Percentiles rank a stretch among this genome's conserved stretches.
phyloP scores from a whole-genome alignment of 2,113 vertebrate species.

The Dasypus novemcinctus region DNA sequence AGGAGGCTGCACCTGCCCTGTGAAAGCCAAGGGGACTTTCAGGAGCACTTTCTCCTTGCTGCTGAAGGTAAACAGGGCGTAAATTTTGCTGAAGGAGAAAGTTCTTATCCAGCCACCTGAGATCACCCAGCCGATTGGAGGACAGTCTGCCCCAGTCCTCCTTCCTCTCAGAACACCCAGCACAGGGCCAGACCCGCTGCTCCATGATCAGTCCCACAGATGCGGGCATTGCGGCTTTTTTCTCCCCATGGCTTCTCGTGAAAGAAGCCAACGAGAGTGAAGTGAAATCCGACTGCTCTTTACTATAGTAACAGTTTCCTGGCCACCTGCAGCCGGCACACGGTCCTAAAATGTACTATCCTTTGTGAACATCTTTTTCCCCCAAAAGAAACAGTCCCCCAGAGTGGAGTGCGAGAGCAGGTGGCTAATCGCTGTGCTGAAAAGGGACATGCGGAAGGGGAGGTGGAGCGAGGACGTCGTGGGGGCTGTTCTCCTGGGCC shows the following conservation, averaged over 20 bases:
- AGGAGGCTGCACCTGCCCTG: not conserved
- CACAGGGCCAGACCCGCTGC: not conserved
- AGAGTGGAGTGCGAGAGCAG: slow-evolving; percentile 35
- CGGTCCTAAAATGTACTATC: not conserved
- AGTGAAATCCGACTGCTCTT: not conserved
- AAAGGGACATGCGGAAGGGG: not conserved
- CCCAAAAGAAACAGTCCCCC: not conserved
- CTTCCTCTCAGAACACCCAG: not conserved
- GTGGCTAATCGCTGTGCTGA: slow-evolving; percentile 48
- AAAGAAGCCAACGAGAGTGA: not conserved
- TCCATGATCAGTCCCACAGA: not conserved
- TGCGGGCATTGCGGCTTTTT: accelerated
- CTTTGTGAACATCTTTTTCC: not conserved
- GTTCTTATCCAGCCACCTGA: not conserved
- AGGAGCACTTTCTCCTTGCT: not conserved
- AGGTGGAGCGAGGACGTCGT: not conserved
- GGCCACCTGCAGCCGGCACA: not conserved
- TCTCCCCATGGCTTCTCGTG: not conserved
- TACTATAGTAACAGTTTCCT: not conserved
- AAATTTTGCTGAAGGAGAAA: slow-evolving; percentile 60
- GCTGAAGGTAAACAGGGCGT: slow-evolving; percentile 6
- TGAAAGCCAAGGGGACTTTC: slow-evolving; percentile 32
- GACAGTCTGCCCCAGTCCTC: not conserved
- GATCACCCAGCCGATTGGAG: slow-evolving; percentile 20
- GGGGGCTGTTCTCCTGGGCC: not conserved